Evolutionary conservation across 2,888 invertebrate species (phyloP).

Genomic region (Tipula helvola): DNA sequence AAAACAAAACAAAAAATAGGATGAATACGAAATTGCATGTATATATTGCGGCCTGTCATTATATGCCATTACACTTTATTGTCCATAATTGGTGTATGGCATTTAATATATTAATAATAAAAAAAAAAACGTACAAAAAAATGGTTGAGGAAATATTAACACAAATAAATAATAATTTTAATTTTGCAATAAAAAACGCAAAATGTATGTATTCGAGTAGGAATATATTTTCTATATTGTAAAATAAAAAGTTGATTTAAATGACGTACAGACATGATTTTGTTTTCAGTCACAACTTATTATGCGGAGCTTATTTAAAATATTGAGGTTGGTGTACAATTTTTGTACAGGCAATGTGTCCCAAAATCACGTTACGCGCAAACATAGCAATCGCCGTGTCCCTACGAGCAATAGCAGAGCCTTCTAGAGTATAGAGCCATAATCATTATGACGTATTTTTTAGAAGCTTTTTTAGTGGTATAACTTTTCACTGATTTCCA

Average conservation of each 20-base stretch:
- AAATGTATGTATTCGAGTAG: not conserved
- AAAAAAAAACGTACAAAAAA: not conserved
- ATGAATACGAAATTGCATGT: slow-evolving; percentile 17
- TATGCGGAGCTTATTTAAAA: not conserved
- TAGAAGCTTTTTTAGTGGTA: too few relatives aligned
- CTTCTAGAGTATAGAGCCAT: too few relatives aligned
- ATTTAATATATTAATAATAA: slow-evolving; percentile 10
- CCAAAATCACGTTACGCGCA: too few relatives aligned
- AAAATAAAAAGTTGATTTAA: not conserved
- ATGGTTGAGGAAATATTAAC: slow-evolving; percentile 9
- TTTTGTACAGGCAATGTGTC: too few relatives aligned
- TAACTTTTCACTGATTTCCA: too few relatives aligned
- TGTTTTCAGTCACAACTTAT: not conserved
- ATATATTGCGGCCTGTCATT: slow-evolving; percentile 14
- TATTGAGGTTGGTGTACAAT: too few relatives aligned
- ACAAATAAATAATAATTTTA: slow-evolving; percentile 7
- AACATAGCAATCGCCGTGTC: too few relatives aligned
- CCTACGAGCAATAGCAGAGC: too few relatives aligned
- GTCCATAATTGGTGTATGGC: slow-evolving; percentile 13
- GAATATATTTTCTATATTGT: not conserved
- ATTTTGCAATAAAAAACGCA: not conserved
- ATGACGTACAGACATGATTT: not conserved
- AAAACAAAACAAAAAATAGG: slow-evolving; percentile 5
- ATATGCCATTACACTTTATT: slow-evolving; percentile 15
- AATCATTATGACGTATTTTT: too few relatives aligned